Conservation (phyloP, 2,888 invertebrate genomes). For the Agrochola macilenta region DNA sequence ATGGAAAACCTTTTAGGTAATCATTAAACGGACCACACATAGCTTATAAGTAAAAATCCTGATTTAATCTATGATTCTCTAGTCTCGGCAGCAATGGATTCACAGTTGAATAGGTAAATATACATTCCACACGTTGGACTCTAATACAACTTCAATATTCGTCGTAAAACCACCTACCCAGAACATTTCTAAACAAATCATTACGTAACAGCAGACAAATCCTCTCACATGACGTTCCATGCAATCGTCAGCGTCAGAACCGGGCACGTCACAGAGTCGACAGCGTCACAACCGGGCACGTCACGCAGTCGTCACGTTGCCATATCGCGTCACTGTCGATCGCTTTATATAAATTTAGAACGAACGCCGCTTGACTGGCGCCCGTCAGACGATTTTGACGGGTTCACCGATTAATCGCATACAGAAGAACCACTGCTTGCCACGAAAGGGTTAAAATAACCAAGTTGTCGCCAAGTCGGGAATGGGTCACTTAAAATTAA, state of each 20-base stretch:
- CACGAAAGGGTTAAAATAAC: conserved; percentile 1
- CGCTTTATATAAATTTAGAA: conserved; percentile 83
- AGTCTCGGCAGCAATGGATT: too few species aligned
- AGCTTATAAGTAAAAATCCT: not conserved
- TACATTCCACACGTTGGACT: not conserved
- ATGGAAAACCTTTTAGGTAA: not conserved
- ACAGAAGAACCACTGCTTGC: conserved; percentile 35
- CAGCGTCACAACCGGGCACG: conserved; percentile 61
- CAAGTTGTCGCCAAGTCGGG: not conserved
- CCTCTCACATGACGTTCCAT: conserved; percentile 31
- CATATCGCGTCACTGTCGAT: conserved; percentile 86
- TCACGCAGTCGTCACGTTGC: conserved; percentile 73
- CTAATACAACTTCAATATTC: not conserved
- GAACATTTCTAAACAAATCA: conserved; percentile 22
- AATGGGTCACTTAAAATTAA: too few species aligned
- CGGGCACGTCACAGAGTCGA: conserved; percentile 59
- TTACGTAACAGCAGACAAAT: conserved; percentile 24
- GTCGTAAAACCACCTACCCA: not conserved
- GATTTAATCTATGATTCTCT: not conserved
- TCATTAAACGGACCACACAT: not conserved
- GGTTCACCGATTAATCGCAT: conserved; percentile 19
- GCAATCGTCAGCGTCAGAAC: conserved; percentile 57
- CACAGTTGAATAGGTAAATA: not conserved
- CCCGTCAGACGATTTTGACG: conserved; percentile 83
- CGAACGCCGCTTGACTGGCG: conserved; percentile 78